Percentiles rank a stretch among this genome's conserved stretches.
phyloP scores from a whole-genome alignment of 2,888 invertebrate genomes.

The Argyra leucocephala region DNA sequence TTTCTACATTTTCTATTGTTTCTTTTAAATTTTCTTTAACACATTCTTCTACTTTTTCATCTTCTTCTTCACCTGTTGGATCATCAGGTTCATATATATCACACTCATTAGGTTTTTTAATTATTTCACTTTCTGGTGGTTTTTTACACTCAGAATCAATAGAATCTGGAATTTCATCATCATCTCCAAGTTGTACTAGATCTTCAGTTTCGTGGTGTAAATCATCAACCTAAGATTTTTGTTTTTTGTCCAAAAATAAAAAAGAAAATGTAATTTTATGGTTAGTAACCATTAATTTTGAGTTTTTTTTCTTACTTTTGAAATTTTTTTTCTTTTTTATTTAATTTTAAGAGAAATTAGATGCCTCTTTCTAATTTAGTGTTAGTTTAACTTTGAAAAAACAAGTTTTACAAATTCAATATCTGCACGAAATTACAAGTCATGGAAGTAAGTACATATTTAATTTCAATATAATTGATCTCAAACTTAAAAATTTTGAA shows the following conservation, averaged over 20 bases:
- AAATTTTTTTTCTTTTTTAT: too few species aligned
- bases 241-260: constrained; percentile 42
- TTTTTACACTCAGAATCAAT: constrained; percentile 25
- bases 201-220: constrained; percentile 39
- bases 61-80: constrained; percentile 21
- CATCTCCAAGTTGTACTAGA: constrained; percentile 43
- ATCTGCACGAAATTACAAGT: too few species aligned
- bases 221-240: constrained; percentile 45
- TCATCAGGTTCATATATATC: constrained; percentile 17
- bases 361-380: too few species aligned
- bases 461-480: too few species aligned
- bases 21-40: constrained; percentile 24
- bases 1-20: constrained; percentile 26
- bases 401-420: too few species aligned
- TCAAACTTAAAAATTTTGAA: too few species aligned
- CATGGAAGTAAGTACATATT: too few species aligned
- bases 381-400: too few species aligned
- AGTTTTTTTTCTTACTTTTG: neutral
- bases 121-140: constrained; percentile 12
- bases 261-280: constrained; percentile 46
- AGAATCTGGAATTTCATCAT: constrained; percentile 40
- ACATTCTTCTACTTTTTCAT: constrained; percentile 20
- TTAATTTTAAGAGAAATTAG: too few species aligned
- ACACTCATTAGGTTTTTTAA: constrained; percentile 37
- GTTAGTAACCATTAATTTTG: constrained; percentile 40